Evolutionary conservation across 2,797 vertebrate genomes (phyloP).

Genomic region (Esox lucius): DNA sequence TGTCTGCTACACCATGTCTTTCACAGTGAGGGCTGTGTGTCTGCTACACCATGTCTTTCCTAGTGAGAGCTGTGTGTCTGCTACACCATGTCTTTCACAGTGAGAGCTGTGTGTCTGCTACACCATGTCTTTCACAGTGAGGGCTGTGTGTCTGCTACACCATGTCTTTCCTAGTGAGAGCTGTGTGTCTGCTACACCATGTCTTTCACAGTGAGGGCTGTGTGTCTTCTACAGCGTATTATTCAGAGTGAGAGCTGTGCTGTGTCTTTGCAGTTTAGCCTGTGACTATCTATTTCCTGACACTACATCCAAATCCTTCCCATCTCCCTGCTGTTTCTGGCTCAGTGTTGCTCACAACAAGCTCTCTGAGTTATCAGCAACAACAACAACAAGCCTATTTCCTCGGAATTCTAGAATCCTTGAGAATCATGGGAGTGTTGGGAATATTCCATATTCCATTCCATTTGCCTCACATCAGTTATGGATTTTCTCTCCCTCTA

Average conservation of each 20-base stretch:
- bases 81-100: neutral
- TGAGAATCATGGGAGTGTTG: neutral
- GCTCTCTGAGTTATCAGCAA: constrained; percentile 54
- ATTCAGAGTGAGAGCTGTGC: too few relatives aligned
- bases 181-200: too few relatives aligned
- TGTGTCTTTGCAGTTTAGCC: too few relatives aligned
- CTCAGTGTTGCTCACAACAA: constrained; percentile 61
- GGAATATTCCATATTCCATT: neutral
- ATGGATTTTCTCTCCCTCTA: constrained; percentile 11
- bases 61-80: neutral
- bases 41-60: neutral
- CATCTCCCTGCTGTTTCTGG: constrained; percentile 64
- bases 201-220: too few relatives aligned
- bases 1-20: neutral
- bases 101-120: neutral
- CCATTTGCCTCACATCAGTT: neutral
- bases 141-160: neutral
- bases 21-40: neutral
- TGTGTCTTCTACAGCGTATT: too few relatives aligned
- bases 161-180: neutral
- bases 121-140: neutral
- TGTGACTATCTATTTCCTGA: neutral
- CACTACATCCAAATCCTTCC: constrained; percentile 22
- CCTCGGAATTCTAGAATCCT: neutral
- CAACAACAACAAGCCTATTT: constrained; percentile 32